These are phyloP conservation scores for Eristalis tenax DNA, from an alignment of 2,888 invertebrate genomes.

Conservation along the genomic window DNA sequence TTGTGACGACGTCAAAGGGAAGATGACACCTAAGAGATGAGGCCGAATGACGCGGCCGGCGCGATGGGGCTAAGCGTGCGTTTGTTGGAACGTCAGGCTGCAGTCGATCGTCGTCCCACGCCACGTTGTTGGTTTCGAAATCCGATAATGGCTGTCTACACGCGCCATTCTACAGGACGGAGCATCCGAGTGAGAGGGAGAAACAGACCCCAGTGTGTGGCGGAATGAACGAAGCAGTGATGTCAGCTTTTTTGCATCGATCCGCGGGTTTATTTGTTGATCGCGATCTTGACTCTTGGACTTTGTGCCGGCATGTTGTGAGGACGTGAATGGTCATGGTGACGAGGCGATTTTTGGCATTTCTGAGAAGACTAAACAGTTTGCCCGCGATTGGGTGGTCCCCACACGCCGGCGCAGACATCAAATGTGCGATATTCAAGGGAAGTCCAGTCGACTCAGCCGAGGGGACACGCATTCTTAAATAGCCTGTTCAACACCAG, in stretches of 20 bases:
- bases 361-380: not conserved
- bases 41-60: not conserved
- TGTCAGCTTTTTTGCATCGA: not conserved
- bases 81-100: too few relatives aligned
- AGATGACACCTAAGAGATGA: conserved; percentile 6
- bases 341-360: not conserved
- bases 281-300: not conserved
- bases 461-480: not conserved
- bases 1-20: conserved; percentile 11
- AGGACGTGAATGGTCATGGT: not conserved
- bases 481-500: not conserved
- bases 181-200: not conserved
- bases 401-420: not conserved
- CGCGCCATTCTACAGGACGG: conserved; percentile 32
- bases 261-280: not conserved
- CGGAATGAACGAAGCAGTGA: not conserved
- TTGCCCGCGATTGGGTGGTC: not conserved
- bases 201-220: not conserved
- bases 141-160: conserved; percentile 32
- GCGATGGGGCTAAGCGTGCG: not conserved
- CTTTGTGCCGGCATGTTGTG: not conserved
- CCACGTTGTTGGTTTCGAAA: conserved; percentile 40
- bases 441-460: not conserved
- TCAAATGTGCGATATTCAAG: not conserved
- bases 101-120: not conserved